Conservation (phyloP, 2,113 vertebrate species). For the Caloenas nicobarica region DNA sequence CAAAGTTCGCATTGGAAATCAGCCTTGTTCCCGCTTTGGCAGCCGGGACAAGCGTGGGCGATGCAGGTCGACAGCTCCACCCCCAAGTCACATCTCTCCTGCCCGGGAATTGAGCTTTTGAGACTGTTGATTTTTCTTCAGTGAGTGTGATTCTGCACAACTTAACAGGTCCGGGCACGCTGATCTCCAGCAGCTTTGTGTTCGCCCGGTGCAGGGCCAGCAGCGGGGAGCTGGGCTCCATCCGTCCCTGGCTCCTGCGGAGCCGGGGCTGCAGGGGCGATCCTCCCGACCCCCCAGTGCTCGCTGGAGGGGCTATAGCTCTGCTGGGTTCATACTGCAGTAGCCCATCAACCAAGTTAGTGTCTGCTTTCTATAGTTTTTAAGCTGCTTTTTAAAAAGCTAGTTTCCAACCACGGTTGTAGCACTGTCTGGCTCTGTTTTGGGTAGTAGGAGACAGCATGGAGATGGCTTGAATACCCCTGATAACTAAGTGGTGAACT, state of each 20-base stretch:
- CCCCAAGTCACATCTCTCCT: accelerated
- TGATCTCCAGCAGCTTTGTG: accelerated
- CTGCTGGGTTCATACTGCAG: not conserved
- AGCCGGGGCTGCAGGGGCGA: too few species aligned
- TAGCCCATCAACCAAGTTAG: not conserved
- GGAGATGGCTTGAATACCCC: accelerated
- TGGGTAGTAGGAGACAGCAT: not conserved
- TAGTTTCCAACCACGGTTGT: accelerated
- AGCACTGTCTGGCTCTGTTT: not conserved
- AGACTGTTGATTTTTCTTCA: slow-evolving; percentile 12
- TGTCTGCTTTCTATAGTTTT: not conserved
- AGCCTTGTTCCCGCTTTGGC: not conserved
- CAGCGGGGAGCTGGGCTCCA: not conserved
- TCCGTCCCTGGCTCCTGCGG: accelerated
- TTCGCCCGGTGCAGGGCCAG: accelerated
- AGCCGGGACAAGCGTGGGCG: accelerated
- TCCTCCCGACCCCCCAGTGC: not conserved
- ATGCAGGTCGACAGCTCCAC: accelerated
- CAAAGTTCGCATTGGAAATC: not conserved
- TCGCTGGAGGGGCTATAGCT: accelerated
- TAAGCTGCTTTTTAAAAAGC: not conserved
- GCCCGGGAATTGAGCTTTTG: not conserved
- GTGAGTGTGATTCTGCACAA: not conserved
- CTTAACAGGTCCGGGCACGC: not conserved
- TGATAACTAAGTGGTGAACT: not conserved